Percentiles rank a stretch among this genome's conserved stretches.
phyloP scores from a whole-genome alignment of 2,888 invertebrate genomes.

The Phyllotreta striolata region DNA sequence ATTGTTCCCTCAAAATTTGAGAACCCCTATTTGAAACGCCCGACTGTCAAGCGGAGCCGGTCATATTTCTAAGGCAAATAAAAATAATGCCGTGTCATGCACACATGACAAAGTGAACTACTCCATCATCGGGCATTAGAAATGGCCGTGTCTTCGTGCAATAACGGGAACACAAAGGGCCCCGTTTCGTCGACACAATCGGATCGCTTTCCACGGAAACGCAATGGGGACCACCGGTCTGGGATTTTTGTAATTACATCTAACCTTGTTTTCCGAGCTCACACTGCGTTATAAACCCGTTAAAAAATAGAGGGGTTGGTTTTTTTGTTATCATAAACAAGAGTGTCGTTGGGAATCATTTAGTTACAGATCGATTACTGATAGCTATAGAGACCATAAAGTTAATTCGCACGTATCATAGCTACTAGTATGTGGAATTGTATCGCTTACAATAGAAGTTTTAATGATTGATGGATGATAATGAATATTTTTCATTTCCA shows the following conservation, averaged over 20 bases:
- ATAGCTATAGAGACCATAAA: not conserved
- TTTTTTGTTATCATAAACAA: too few species aligned
- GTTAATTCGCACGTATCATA: not conserved
- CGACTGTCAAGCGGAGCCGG: constrained; percentile 23
- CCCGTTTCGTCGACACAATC: constrained; percentile 40
- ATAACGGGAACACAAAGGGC: constrained; percentile 44
- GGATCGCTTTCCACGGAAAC: constrained; percentile 38
- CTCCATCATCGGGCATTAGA: constrained; percentile 52
- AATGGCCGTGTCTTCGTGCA: constrained; percentile 47
- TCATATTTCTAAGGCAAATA: constrained; percentile 38
- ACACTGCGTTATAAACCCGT: too few species aligned
- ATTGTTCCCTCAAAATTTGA: too few species aligned
- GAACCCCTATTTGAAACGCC: constrained; percentile 12
- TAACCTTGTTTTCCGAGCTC: too few species aligned
- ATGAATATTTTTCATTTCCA: not conserved
- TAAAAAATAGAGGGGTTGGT: too few species aligned
- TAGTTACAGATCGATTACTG: not conserved
- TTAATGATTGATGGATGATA: too few species aligned
- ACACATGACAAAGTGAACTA: constrained; percentile 51
- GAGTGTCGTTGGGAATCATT: too few species aligned
- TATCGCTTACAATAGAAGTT: too few species aligned
- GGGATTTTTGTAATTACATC: constrained; percentile 36
- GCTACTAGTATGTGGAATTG: not conserved
- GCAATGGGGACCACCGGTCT: constrained; percentile 10
- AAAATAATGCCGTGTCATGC: constrained; percentile 40